Evolutionary conservation across 2,888 invertebrate species (phyloP), one percentile per base, ranked within the genome.

Genomic region (Ophion obscuratus): DNA sequence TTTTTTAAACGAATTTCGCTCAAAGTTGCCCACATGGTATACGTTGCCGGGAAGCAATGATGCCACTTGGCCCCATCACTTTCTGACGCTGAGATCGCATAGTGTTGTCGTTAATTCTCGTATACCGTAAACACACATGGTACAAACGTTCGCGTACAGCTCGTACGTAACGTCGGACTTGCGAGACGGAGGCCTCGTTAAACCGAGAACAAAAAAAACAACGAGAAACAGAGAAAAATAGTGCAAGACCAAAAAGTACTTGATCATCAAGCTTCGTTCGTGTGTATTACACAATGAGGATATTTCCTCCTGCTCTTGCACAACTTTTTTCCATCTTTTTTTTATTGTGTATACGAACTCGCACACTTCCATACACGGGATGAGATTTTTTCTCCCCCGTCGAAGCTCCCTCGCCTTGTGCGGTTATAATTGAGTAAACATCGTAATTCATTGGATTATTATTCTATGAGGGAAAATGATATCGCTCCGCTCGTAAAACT

Each of bases 391-490:
- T 66, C 62, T 59, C n/a, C 57, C 40, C 40, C 9, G 0, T 40
- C 9, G 40, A 6, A 40, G 7, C 40, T 9, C 40, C 40, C 7
- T 7, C 40, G 0, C 24, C 66, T 59, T 59, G 80, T 74, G 64
- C 66, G 36, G 73, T 66, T 78, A 20, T 40, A 80, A 80, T 76
- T 80, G 79, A 80, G 70, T 17, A 70, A 75, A 76, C 66, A 71
- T 80, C 64, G 76, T 84, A 80, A 80, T 76, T 71, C 59, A 80
- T 59, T 64, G 64, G 80, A 76, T 80, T 59, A 80, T 76, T 75
- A 80, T 80, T 80, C 76, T 76, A 80, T 71, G 76, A 70, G 64
- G 64, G 36, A n/a, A 79, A 70, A 79, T 66, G 66, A 84, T 64
- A 75, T 84, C 61, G 36, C 68, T 7, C 2, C 6, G 71, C 53